These are phyloP conservation scores for Drosophila pseudoobscura DNA, from an alignment of 1,140 invertebrate genomes.

Conservation along the genomic window DNA sequence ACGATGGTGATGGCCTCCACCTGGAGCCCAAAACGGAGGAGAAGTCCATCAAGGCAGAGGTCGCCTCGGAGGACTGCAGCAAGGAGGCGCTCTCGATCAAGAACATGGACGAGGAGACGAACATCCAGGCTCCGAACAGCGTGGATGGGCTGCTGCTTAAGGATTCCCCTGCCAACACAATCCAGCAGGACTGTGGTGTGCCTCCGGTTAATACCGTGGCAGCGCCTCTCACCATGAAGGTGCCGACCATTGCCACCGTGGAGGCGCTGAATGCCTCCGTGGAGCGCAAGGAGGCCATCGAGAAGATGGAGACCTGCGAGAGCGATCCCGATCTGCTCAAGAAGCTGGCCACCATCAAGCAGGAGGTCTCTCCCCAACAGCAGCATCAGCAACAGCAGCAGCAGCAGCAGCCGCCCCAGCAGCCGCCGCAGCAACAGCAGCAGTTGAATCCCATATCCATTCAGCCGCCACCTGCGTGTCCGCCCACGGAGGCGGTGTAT, in stretches of 20 bases:
- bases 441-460: constrained; percentile 47
- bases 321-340: constrained; percentile 79
- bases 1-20: constrained; percentile 21
- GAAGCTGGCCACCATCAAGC: constrained; percentile 80
- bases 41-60: constrained; percentile 64
- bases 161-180: constrained; percentile 25
- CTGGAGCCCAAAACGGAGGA: constrained; percentile 68
- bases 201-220: constrained; percentile 17
- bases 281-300: constrained; percentile 68
- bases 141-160: constrained; percentile 44
- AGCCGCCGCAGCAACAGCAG: constrained; percentile 48
- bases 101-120: constrained; percentile 82
- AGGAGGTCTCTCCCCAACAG: constrained; percentile 66
- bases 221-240: constrained; percentile 65
- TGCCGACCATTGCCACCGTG: constrained; percentile 76
- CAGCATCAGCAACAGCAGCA: constrained; percentile 5
- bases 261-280: constrained; percentile 78
- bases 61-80: constrained; percentile 58
- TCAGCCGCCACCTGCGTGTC: constrained; percentile 45
- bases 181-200: constrained; percentile 20
- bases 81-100: constrained; percentile 72
- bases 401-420: constrained; percentile 75
- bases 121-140: constrained; percentile 73
- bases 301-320: constrained; percentile 74
- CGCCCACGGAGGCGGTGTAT: constrained; percentile 62